These are phyloP conservation scores for Rhinopomastus cyanomelas DNA, from an alignment of 2,113 vertebrate species.

Conservation along the genomic window DNA sequence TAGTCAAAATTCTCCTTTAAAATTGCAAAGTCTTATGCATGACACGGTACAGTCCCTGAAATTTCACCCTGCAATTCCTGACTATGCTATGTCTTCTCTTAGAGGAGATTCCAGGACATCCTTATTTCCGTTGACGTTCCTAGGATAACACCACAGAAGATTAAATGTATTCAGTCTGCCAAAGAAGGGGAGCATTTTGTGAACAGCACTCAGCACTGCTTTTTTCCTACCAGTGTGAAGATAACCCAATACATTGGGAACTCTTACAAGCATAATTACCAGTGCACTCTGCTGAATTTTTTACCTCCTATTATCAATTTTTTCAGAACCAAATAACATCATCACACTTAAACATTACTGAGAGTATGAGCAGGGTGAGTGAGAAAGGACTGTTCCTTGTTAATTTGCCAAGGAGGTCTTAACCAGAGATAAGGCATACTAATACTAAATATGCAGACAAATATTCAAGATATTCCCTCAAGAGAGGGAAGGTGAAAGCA, in stretches of 20 bases:
- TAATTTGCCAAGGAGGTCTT: not conserved
- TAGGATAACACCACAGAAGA: not conserved
- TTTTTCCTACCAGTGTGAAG: not conserved
- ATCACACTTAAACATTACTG: not conserved
- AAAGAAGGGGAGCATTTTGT: not conserved
- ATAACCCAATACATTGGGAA: not conserved
- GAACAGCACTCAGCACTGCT: not conserved
- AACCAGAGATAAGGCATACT: not conserved
- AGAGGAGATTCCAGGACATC: not conserved
- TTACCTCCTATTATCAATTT: not conserved
- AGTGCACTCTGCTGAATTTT: not conserved
- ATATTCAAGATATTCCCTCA: too few species aligned
- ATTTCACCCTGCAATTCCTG: constrained; percentile 4
- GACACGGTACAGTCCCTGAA: not conserved
- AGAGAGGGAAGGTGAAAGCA: not conserved
- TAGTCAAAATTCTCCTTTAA: constrained; percentile 34
- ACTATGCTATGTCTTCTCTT: not conserved
- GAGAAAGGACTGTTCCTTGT: not conserved
- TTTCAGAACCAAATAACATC: not conserved
- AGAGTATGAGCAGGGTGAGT: not conserved
- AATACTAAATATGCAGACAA: not conserved
- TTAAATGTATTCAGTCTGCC: not conserved
- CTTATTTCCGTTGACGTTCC: not conserved
- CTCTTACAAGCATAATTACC: not conserved
- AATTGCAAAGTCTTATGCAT: not conserved